These are phyloP conservation scores for Apolygus lucorum DNA, from an alignment of 1,140 invertebrate species.

Conservation along the genomic window DNA sequence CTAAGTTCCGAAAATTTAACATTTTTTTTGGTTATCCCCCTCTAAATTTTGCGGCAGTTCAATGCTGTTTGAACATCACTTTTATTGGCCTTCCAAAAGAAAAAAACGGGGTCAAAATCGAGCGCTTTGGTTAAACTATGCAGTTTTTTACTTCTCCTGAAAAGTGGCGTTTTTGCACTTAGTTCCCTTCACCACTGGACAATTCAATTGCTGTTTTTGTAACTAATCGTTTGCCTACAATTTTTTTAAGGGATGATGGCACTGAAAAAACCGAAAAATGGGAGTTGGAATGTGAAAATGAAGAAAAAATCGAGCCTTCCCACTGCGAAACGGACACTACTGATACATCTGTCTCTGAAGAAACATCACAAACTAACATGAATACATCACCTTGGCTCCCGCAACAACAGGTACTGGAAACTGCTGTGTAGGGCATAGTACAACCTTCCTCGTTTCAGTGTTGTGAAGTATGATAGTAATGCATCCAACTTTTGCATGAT, in stretches of 20 bases:
- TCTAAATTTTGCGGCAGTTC: no score
- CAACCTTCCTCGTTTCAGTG: background rate
- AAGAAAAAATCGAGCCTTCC: constrained; percentile 44
- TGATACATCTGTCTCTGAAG: constrained; percentile 49
- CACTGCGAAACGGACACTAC: constrained; percentile 50
- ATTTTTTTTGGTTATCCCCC: no score
- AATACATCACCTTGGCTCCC: constrained; percentile 40
- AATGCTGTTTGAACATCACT: no score
- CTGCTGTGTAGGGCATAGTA: constrained; percentile 43
- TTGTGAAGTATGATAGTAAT: background rate
- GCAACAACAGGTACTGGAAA: constrained; percentile 51
- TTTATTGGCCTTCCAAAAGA: no score
- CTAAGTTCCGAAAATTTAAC: no score
- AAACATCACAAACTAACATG: constrained; percentile 38
- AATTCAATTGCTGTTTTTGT: no score
- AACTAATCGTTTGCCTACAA: no score
- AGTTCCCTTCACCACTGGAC: no score
- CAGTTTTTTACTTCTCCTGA: no score
- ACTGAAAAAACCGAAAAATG: constrained; percentile 45
- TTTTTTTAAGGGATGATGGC: constrained; percentile 50
- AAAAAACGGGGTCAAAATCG: no score
- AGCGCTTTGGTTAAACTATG: no score
- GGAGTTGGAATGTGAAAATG: constrained; percentile 21
- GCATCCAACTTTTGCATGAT: background rate
- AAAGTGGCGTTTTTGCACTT: no score